Conservation (phyloP, 2,797 vertebrate species). For the Micromesistius poutassou region DNA sequence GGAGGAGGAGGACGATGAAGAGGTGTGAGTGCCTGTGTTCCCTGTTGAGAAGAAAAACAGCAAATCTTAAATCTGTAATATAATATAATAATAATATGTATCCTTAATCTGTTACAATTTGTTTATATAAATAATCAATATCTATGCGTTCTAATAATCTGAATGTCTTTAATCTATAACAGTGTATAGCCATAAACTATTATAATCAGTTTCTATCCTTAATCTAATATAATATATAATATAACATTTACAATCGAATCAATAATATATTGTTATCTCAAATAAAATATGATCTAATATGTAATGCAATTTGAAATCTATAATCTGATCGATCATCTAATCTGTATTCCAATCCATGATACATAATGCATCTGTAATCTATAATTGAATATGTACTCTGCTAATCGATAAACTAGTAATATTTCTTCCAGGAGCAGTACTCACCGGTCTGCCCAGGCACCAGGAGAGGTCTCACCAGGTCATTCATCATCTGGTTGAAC, state of each 20-base stretch:
- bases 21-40: slow-evolving; percentile 56
- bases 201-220: no score
- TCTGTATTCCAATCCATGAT: no score
- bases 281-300: not conserved
- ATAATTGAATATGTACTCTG: no score
- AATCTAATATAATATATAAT: not conserved
- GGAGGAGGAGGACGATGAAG: slow-evolving; percentile 57
- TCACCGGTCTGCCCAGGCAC: slow-evolving; percentile 83
- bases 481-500: slow-evolving; percentile 89
- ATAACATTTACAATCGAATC: not conserved
- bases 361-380: no score
- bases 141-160: no score
- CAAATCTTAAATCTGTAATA: not conserved
- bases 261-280: not conserved
- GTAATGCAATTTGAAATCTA: not conserved
- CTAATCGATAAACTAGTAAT: no score
- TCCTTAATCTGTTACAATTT: not conserved
- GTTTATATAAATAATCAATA: not conserved
- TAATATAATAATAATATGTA: not conserved
- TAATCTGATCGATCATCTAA: not conserved
- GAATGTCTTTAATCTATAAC: no score
- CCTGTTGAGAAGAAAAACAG: slow-evolving; percentile 46
- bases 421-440: not conserved
- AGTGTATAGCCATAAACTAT: no score
- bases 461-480: slow-evolving; percentile 86